Base-by-base conservation (phyloP, 1,140 invertebrate species). In the Nasonia vitripennis region DNA sequence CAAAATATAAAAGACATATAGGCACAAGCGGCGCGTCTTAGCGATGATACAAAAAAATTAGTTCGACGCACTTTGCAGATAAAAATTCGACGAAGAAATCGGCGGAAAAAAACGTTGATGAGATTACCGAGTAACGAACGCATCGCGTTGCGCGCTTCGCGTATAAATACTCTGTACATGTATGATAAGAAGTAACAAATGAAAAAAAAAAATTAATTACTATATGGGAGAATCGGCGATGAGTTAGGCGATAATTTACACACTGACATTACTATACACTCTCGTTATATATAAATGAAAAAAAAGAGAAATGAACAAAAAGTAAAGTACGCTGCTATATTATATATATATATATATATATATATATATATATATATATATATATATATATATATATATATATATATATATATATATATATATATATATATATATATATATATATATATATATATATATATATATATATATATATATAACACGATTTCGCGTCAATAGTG, bases 201-300 rank as follows among this genome's bases (percentile, higher is more conserved):
- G 34, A 37, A 27, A 34, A 34, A 37, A 67, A 81, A 45, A 41
- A 34, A 17, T 23, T 4, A 70, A 48, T 55, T 68, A 37, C 70
- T 68, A 68, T 70, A 86, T 82, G 71, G 62, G 70, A 48, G 55
- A 86, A 82, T 55, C 45, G 48, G 45, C 27, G 77, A 80, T n/a
- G 74, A 83, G 55, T 81, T 45, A 84, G 23, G 73, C 62, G n/a
- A 80, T 83, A 70, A 86, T 81, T 84, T 67, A 79, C 70, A 85
- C 71, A 78, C 20, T 84, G 6, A 83, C 68, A 87, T 79, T 86
- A 7, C 85, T 71, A 82, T 41, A 79, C 75, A 67, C 83, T 81
- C 80, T 79, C 71, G 70, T 81, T 80, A 67, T 79, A 45, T 78
- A 75, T 75, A 67, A 14, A 75, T 1, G 3, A 73, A 70, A 9